Conservation (phyloP, 2,797 vertebrate species). For the Tapera naevia region DNA sequence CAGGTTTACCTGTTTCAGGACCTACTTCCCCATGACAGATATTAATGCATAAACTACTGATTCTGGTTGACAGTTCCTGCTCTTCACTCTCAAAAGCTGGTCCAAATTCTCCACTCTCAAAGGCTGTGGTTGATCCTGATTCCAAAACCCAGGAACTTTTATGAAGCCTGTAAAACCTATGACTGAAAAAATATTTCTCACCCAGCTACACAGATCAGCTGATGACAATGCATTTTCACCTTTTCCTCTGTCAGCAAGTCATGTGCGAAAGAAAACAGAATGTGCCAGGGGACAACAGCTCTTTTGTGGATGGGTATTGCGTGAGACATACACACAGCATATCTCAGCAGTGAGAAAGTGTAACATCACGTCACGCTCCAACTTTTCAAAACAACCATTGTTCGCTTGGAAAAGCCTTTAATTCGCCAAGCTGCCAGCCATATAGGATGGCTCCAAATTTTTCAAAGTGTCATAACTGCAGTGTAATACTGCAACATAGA, state of each 20-base stretch:
- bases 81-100: not conserved
- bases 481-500: not conserved
- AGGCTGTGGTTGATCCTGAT: accelerated
- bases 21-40: not conserved
- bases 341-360: not conserved
- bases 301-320: accelerated
- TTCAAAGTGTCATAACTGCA: not conserved
- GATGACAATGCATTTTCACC: not conserved
- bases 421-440: not conserved
- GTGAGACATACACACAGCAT: not conserved
- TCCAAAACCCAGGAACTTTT: not conserved
- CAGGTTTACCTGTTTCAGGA: not conserved
- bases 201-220: not conserved
- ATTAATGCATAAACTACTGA: not conserved
- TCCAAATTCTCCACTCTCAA: not conserved
- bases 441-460: not conserved
- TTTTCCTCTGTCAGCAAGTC: not conserved
- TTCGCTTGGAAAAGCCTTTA: not conserved
- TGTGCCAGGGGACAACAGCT: not conserved
- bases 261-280: constrained; percentile 18
- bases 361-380: not conserved
- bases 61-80: not conserved
- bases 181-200: not conserved
- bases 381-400: not conserved
- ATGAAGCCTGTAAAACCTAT: not conserved